Base-by-base conservation (phyloP, 2,797 vertebrate species). In the Malacoraja senta region DNA sequence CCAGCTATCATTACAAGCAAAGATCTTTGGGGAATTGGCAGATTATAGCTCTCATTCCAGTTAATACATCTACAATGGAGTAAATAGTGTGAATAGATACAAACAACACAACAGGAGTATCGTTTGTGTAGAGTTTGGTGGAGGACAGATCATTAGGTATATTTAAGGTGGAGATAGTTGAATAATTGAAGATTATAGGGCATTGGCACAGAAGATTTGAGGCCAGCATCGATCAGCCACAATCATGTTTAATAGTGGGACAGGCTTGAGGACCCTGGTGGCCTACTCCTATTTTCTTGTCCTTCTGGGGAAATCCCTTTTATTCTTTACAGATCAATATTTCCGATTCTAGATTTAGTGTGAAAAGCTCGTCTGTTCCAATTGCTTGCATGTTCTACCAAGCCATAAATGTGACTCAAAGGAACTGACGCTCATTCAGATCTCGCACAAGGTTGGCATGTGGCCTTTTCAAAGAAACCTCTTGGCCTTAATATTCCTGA, bases 381-480 rank as follows among this genome's bases (percentile, higher is more conserved):
- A 44, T 74, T 91, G 24, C 44, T 26, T 74, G 35, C 12, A 15
- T 74, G 26, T 76, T 58, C 71, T 29, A 74, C 24, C 24, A 72
- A 91, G 53, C 38, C 74, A n/a, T 68, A 74, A 71, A 74, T 74
- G 71, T 76, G 38, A 92, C 26, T 76, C 38, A 76, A 38, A 58
- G 35, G 44, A 92, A 92, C 71, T n/a, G 90, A 92, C 90, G 96
- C 96, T 81, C 96, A 96, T 96, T 96, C 95, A 95, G 95, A 96
- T 96, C 96, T 96, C 95, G 96, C 96, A 95, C 96, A 96, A 96
- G 94, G 94, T 94, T 72, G 94, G 95, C 95, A 93, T 93, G 88
- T 93, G 86, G 86, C 93, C 93, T 93, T 93, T 93, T 68, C 88
- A 93, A 93, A 63, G 90, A 92, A 93, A 93, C 93, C 80, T 92